Evolutionary conservation across 2,113 vertebrate species (phyloP).

Genomic region (Eublepharis macularius): DNA sequence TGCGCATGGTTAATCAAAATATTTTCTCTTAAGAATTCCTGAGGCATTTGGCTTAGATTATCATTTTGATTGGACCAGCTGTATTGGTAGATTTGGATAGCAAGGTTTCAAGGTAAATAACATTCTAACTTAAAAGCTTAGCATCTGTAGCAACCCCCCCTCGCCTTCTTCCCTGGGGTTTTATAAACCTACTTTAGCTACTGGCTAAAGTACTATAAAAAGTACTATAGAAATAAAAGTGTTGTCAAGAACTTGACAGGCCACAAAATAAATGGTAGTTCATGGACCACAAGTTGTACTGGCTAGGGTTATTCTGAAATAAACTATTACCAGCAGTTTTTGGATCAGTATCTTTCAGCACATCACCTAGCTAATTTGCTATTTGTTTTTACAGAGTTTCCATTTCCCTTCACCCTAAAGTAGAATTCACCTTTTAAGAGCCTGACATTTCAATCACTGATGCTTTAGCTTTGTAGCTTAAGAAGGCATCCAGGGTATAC

Average conservation of each 20-base stretch:
- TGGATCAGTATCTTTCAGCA: too few species aligned
- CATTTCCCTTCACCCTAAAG: too few species aligned
- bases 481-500: too few species aligned
- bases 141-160: background rate
- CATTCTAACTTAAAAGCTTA: background rate
- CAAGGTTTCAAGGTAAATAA: background rate
- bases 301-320: too few species aligned
- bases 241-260: background rate
- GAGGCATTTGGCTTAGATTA: background rate
- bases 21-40: background rate
- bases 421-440: too few species aligned
- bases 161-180: too few species aligned
- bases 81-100: background rate
- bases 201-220: background rate
- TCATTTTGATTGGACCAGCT: background rate
- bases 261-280: background rate
- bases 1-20: background rate
- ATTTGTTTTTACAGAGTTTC: too few species aligned
- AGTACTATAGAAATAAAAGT: background rate
- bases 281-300: too few species aligned
- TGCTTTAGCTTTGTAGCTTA: too few species aligned
- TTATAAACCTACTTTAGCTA: background rate
- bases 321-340: too few species aligned
- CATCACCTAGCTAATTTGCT: too few species aligned
- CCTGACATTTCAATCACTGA: too few species aligned